Conservation (phyloP, 2,113 vertebrate genomes). For the Plestiodon gilberti region DNA sequence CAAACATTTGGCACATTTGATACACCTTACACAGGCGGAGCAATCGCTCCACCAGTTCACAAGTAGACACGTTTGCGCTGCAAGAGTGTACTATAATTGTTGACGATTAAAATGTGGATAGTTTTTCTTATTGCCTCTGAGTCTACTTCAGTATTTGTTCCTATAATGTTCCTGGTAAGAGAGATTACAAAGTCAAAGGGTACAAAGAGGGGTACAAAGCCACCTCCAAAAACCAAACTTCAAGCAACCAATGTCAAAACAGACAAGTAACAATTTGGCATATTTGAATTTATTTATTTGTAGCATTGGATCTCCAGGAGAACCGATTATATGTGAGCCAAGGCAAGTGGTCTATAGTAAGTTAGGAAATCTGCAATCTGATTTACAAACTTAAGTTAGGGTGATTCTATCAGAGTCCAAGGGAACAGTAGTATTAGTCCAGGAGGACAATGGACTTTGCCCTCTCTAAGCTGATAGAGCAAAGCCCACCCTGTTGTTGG, state of each 20-base stretch:
- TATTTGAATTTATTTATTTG: constrained; percentile 42
- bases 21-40: too few species aligned
- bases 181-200: too few species aligned
- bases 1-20: too few species aligned
- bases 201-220: too few species aligned
- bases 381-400: rapidly evolving
- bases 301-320: neutral
- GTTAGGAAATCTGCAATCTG: rapidly evolving
- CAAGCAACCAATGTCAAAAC: neutral
- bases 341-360: rapidly evolving
- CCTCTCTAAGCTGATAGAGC: constrained; percentile 36
- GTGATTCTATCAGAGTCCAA: rapidly evolving
- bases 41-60: too few species aligned
- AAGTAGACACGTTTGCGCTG: too few species aligned
- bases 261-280: rapidly evolving
- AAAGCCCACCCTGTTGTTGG: constrained; percentile 66
- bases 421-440: neutral
- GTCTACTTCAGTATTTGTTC: too few species aligned
- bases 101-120: too few species aligned
- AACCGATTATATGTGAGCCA: neutral
- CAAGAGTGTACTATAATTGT: too few species aligned
- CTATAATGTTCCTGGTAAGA: too few species aligned
- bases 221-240: neutral
- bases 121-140: too few species aligned
- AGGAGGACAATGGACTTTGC: neutral